Percentiles rank a stretch among this genome's conserved stretches.
Evolutionary conservation across 2,888 invertebrate genomes (phyloP).

Genomic region (Leucophenga maculata): DNA sequence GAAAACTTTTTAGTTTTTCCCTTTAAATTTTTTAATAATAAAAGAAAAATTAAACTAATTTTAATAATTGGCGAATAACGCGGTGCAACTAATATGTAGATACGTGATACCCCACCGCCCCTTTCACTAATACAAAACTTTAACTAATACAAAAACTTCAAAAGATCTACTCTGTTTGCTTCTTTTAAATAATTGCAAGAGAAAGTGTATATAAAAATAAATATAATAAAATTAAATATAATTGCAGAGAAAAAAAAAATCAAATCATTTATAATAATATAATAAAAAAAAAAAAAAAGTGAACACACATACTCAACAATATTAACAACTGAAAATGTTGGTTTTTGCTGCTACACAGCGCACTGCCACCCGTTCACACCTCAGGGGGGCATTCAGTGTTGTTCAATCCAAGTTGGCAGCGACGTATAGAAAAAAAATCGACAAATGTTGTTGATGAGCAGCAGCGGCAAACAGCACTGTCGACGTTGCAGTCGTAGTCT

Average conservation of each 20-base stretch:
- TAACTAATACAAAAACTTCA: too few relatives aligned
- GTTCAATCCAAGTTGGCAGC: too few relatives aligned
- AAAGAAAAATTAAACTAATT: too few relatives aligned
- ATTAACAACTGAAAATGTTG: background rate
- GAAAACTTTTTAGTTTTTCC: too few relatives aligned
- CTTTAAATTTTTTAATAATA: too few relatives aligned
- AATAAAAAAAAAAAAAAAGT: background rate
- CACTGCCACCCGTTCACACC: background rate
- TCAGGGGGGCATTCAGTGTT: background rate
- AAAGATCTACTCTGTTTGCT: too few relatives aligned
- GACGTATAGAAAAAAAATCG: too few relatives aligned
- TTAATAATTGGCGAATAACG: too few relatives aligned
- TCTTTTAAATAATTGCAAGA: too few relatives aligned
- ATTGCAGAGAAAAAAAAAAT: background rate
- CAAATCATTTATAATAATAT: background rate
- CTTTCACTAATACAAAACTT: too few relatives aligned
- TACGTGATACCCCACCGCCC: too few relatives aligned
- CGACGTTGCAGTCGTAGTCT: conserved; percentile 15
- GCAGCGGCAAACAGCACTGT: background rate
- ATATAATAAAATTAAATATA: background rate
- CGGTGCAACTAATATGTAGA: too few relatives aligned
- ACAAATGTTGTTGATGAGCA: background rate
- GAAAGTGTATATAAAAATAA: background rate
- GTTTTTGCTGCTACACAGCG: background rate
- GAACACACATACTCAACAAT: background rate